A percentile compares a stretch with the other conserved stretches of the same genome.
These are phyloP conservation scores for Drosophila atroscutellata DNA, from an alignment of 2,888 invertebrate genomes.

Conservation along the genomic window DNA sequence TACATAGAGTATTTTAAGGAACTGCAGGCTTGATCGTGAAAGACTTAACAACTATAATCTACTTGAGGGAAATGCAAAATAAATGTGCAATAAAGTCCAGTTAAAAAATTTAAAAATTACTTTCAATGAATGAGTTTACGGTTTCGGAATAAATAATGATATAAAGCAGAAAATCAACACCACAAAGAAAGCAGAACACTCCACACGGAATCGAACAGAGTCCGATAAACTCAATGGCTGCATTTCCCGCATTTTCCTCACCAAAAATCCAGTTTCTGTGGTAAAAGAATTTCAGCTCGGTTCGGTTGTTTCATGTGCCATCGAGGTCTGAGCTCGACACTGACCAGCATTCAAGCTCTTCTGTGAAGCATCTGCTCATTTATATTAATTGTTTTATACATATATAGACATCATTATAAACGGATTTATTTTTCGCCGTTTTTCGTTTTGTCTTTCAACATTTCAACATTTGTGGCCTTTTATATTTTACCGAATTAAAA, in stretches of 20 bases:
- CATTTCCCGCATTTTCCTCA: conserved; percentile 20
- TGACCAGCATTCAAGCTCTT: conserved; percentile 28
- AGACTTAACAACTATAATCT: conserved; percentile 1
- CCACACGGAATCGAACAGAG: conserved; percentile 3
- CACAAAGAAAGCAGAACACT: background rate
- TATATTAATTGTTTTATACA: background rate
- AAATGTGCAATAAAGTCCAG: conserved; percentile 11
- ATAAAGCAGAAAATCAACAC: conserved; percentile 2
- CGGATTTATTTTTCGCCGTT: conserved; percentile 26
- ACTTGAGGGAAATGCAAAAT: conserved; percentile 3
- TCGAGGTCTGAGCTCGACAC: conserved; percentile 16
- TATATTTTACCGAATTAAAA: conserved; percentile 52
- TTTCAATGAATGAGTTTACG: conserved; percentile 7
- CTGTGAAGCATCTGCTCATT: background rate
- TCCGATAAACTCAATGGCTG: conserved; percentile 23
- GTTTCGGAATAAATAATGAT: background rate
- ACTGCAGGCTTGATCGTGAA: background rate
- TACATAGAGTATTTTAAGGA: background rate
- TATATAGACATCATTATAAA: conserved; percentile 15
- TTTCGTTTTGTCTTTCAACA: conserved; percentile 14
- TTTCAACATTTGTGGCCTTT: conserved; percentile 11
- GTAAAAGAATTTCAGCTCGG: conserved; percentile 16
- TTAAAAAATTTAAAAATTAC: conserved; percentile 3
- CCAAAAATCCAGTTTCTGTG: conserved; percentile 25
- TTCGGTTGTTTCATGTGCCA: conserved; percentile 2